Percentiles rank a stretch among this genome's conserved stretches.
phyloP scores from a whole-genome alignment of 2,888 invertebrate genomes.

The Leptopilina drosophilae region DNA sequence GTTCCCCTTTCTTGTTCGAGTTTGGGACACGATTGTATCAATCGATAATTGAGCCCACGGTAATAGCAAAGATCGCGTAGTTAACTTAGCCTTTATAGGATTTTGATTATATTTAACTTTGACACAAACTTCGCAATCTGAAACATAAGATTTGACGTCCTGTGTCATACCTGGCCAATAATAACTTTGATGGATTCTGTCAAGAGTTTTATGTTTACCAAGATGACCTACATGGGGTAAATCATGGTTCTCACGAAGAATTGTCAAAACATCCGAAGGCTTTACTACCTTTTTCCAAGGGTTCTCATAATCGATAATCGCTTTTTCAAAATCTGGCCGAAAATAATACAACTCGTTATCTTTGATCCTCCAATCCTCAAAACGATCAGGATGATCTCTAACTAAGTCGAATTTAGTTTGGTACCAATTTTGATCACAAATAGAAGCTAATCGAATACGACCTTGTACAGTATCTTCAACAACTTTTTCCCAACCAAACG shows the following conservation, averaged over 20 bases:
- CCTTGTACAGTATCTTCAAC: slow-evolving; percentile 42
- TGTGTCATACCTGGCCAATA: too few relatives aligned
- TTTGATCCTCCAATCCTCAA: slow-evolving; percentile 40
- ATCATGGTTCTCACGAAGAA: slow-evolving; percentile 41
- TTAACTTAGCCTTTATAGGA: too few relatives aligned
- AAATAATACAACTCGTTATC: neutral
- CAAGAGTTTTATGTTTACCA: too few relatives aligned
- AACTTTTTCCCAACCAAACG: slow-evolving; percentile 37
- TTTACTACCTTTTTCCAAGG: slow-evolving; percentile 16
- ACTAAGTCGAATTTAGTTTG: slow-evolving; percentile 41
- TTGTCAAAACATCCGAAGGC: slow-evolving; percentile 21
- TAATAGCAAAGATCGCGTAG: too few relatives aligned
- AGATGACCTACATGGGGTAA: slow-evolving; percentile 39
- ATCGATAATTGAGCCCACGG: neutral
- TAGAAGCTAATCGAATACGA: slow-evolving; percentile 11
- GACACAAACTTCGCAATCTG: too few relatives aligned
- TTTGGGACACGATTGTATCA: neutral
- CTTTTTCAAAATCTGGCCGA: slow-evolving; percentile 35
- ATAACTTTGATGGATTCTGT: too few relatives aligned
- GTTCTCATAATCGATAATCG: slow-evolving; percentile 16
- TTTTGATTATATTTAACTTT: too few relatives aligned
- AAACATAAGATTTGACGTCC: too few relatives aligned
- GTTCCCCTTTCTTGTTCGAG: neutral
- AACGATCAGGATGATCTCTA: neutral
- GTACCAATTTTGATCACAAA: slow-evolving; percentile 45